A percentile compares a stretch with the other conserved stretches of the same genome.
Evolutionary conservation across 2,797 vertebrate species (phyloP).

Genomic region (Eulemur rubriventer): DNA sequence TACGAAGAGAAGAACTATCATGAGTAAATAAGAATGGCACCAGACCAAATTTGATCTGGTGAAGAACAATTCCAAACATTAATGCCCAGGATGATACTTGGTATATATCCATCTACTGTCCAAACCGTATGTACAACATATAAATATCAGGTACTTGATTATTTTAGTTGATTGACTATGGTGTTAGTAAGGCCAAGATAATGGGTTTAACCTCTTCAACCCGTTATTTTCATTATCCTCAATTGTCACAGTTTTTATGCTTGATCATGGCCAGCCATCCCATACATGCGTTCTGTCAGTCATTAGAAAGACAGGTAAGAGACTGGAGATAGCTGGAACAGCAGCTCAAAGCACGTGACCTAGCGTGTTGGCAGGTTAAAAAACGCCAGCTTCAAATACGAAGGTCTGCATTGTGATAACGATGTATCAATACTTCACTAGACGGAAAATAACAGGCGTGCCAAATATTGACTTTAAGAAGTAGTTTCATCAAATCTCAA

Average conservation of each 20-base stretch:
- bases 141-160: neutral
- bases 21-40: neutral
- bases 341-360: neutral
- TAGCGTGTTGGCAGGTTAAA: neutral
- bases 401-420: slow-evolving; percentile 19
- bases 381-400: neutral
- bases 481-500: neutral
- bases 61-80: neutral
- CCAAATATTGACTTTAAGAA: slow-evolving; percentile 50
- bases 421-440: slow-evolving; percentile 43
- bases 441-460: slow-evolving; percentile 22
- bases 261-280: neutral
- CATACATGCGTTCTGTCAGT: neutral
- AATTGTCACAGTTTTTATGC: slow-evolving; percentile 16
- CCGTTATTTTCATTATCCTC: slow-evolving; percentile 50
- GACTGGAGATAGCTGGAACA: neutral
- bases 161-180: slow-evolving; percentile 37
- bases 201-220: slow-evolving; percentile 11
- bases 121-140: neutral
- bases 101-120: neutral
- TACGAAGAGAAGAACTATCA: neutral
- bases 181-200: slow-evolving; percentile 42
- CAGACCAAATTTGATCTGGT: neutral
- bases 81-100: neutral
- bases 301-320: neutral